These are phyloP conservation scores for Crambe crambe DNA, from an alignment of 37 sponge, comb jelly and placozoan species.

Conservation along the genomic window DNA sequence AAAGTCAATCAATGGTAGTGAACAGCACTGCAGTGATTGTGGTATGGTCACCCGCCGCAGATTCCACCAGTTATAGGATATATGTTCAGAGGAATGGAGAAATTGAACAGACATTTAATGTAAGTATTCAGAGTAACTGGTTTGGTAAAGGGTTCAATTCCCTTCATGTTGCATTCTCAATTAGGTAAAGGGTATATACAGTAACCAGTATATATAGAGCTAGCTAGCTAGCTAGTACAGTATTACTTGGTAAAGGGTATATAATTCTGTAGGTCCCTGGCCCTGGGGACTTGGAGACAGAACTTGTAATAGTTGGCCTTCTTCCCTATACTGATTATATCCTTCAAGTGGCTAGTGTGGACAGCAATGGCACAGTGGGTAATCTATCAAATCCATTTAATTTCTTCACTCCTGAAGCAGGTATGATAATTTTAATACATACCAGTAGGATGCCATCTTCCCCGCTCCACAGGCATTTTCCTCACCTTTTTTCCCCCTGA, in stretches of 20 bases:
- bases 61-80: background rate
- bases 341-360: constrained; percentile 7
- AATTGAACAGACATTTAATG: no score
- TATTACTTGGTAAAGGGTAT: no score
- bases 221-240: no score
- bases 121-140: no score
- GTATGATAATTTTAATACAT: background rate
- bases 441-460: background rate
- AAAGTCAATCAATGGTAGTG: background rate
- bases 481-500: no score
- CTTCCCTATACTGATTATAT: background rate
- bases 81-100: background rate
- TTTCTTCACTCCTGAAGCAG: constrained; percentile 13
- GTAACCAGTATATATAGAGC: no score
- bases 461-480: no score
- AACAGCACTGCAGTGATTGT: background rate
- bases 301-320: background rate
- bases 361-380: background rate
- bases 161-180: no score
- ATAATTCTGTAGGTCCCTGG: no score
- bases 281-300: background rate
- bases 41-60: background rate
- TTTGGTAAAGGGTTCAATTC: no score
- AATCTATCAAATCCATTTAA: background rate
- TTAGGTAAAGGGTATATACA: no score